Percentiles rank a stretch among this genome's conserved stretches.
Evolutionary conservation across 2,888 invertebrate genomes (phyloP).

Genomic region (Lucinisca nassula): DNA sequence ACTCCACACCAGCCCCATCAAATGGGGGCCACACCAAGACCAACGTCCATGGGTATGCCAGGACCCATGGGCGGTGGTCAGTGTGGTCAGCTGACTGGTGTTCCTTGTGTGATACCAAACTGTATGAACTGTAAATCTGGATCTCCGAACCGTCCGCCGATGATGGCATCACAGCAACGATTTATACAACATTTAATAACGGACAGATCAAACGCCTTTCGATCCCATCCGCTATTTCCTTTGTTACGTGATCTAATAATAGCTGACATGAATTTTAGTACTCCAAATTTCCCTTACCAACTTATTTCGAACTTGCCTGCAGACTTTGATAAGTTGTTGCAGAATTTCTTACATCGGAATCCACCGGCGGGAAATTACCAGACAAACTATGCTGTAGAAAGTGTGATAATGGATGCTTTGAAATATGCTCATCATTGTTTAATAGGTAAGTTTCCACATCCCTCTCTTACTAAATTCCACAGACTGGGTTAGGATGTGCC

Average conservation of each 20-base stretch:
- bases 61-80: slow-evolving; percentile 64
- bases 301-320: slow-evolving; percentile 86
- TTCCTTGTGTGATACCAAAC: slow-evolving; percentile 77
- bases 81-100: slow-evolving; percentile 63
- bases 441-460: slow-evolving; percentile 87
- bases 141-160: slow-evolving; percentile 78
- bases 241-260: slow-evolving; percentile 87
- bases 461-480: too few species aligned
- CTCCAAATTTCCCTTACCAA: slow-evolving; percentile 86
- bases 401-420: slow-evolving; percentile 87
- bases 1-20: slow-evolving; percentile 71
- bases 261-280: slow-evolving; percentile 87
- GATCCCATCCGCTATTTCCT: slow-evolving; percentile 87
- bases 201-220: slow-evolving; percentile 86
- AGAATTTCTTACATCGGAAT: slow-evolving; percentile 87
- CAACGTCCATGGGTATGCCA: slow-evolving; percentile 69
- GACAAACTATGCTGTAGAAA: slow-evolving; percentile 83
- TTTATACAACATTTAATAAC: slow-evolving; percentile 87
- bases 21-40: slow-evolving; percentile 68
- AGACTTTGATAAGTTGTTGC: slow-evolving; percentile 86
- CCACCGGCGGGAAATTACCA: slow-evolving; percentile 85
- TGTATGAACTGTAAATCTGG: slow-evolving; percentile 81
- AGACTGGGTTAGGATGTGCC: too few species aligned
- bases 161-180: slow-evolving; percentile 84
- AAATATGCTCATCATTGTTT: slow-evolving; percentile 86